A percentile compares a stretch with the other conserved stretches of the same genome.
phyloP scores from a whole-genome alignment of 1,140 invertebrate species.

The Drosophila nigrodunni region DNA sequence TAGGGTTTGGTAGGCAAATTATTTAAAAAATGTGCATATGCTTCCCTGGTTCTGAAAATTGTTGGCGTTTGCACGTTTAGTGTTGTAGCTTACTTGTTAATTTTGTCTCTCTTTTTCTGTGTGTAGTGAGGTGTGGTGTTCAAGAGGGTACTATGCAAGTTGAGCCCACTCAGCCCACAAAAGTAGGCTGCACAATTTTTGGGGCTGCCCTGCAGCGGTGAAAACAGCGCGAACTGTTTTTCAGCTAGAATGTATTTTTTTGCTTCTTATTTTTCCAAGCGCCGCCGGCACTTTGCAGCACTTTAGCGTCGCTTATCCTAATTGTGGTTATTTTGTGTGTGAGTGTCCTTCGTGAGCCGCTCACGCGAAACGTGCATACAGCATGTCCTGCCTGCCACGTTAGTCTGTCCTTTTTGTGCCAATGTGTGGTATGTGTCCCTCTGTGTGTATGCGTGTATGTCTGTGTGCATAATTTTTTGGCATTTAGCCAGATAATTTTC shows the following conservation, averaged over 20 bases:
- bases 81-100: constrained; percentile 51
- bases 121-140: neutral
- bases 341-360: constrained; percentile 53
- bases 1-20: neutral
- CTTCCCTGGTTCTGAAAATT: constrained; percentile 37
- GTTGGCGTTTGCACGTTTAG: constrained; percentile 53
- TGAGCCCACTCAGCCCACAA: constrained; percentile 17
- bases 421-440: neutral
- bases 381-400: constrained; percentile 57
- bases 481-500: constrained; percentile 66
- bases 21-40: neutral
- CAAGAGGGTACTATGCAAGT: constrained; percentile 26
- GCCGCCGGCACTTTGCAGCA: constrained; percentile 60
- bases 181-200: constrained; percentile 60
- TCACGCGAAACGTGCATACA: constrained; percentile 58
- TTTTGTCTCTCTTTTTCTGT: constrained; percentile 43
- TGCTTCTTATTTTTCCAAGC: constrained; percentile 44
- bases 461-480: constrained; percentile 62
- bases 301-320: constrained; percentile 67
- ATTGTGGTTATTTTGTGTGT: constrained; percentile 63
- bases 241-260: constrained; percentile 35
- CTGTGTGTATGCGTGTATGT: constrained; percentile 24
- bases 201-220: constrained; percentile 41
- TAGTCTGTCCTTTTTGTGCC: constrained; percentile 35
- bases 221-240: constrained; percentile 35